Base-by-base conservation (phyloP, 2,113 vertebrate genomes). In the Perccottus glenii region DNA sequence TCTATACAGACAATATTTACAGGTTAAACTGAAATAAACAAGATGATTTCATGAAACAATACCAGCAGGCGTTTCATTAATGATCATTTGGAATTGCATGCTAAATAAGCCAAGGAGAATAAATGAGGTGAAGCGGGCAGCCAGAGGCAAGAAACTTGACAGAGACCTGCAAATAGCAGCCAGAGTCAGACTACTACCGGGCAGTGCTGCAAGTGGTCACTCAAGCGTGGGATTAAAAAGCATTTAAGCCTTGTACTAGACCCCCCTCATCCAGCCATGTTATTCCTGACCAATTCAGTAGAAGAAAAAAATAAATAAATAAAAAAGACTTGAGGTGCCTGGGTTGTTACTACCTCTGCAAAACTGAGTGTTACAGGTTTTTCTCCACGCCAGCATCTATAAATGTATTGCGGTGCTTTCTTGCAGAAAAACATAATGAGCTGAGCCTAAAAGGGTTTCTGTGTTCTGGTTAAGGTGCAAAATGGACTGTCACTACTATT, bases 151-250 rank as follows among this genome's bases (percentile, higher is more conserved):
- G 44, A 67, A 81, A 88, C 73, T 85, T 84, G 66, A 64, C 64
- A 74, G 77, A 78, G 72, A 85, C 74, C 82, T 73, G 72, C 48
- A 82, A 86, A 84, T 79, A 67, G 73, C 84, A 81, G 77, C 47
- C 67, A 75, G 73, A 79, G 69, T 73, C 77, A 64, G 65, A 80
- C 79, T 75, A 81, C 81, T 73, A 49, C 81, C 71, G 83, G 84
- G 77, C 89, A 83, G 68, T 78, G 84, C 86, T 85, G 84, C 82
- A 75, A 90, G 87, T 80, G 86, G 78, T 87, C 90, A 89, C 69
- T 88, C 85, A 90, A 88, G 79, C 90, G 82, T 92, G 90, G 89
- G 90, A 92, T 91, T 92, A 91, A 92, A 91, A 91, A 84, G 68
- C 87, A 88, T 91, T 91, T 89, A 89, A 90, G 85, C 87, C 82